A percentile compares a stretch with the other conserved stretches of the same genome.
Conservation (phyloP, 2,797 vertebrate genomes). For the Gymnothorax javanicus region DNA sequence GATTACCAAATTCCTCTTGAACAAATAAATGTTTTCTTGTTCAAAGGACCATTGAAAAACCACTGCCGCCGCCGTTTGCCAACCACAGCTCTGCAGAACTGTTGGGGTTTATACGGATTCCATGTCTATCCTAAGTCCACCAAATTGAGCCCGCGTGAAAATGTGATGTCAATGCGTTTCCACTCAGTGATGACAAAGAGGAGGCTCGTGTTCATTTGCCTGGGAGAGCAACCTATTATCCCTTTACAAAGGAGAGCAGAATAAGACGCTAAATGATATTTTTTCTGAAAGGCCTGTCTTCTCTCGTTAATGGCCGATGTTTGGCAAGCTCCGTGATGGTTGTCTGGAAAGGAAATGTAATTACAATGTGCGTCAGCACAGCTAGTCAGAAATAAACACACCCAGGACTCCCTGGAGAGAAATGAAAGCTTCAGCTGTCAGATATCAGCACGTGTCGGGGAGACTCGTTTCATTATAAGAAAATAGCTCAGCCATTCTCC, state of each 20-base stretch:
- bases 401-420: conserved; percentile 6
- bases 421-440: conserved; percentile 23
- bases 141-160: neutral
- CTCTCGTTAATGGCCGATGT: conserved; percentile 46
- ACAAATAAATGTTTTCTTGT: neutral
- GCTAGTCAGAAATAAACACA: conserved; percentile 20
- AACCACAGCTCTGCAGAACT: neutral
- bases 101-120: neutral
- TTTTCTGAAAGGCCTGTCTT: conserved; percentile 50
- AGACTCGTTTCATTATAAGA: conserved; percentile 5
- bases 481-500: conserved; percentile 16
- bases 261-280: conserved; percentile 49
- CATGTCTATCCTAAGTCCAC: neutral
- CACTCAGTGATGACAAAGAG: neutral
- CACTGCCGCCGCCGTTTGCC: neutral
- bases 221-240: conserved; percentile 41
- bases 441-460: conserved; percentile 1
- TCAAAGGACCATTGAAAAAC: neutral
- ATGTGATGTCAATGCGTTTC: conserved; percentile 7
- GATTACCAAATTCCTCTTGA: neutral
- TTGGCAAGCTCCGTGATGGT: conserved; percentile 38
- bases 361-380: conserved; percentile 31
- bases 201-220: conserved; percentile 7
- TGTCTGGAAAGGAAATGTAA: conserved; percentile 44
- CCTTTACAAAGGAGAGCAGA: conserved; percentile 46